Base-by-base conservation (phyloP, 2,797 vertebrate species). In the Odontamblyopus rebecca region DNA sequence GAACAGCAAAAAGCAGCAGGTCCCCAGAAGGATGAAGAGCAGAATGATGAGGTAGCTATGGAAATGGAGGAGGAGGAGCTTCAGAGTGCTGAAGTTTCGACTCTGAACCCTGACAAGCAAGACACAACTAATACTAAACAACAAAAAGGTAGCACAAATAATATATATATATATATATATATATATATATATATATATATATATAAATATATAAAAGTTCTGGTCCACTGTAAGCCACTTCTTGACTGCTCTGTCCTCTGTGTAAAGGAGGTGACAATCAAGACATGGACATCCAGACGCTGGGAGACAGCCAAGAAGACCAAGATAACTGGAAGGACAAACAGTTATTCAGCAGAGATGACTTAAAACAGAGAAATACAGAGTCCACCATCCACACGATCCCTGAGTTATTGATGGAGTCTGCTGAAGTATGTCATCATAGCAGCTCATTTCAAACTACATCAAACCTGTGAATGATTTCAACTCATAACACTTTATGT, bases 311-410 rank as follows among this genome's bases (percentile, higher is more conserved):
- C 2, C 27, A 90, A 26, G 82, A 91, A 6, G 88, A 93, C 0
- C 82, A 89, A 57, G 82, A 86, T 73, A 91, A 11, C 48, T 63
- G 38, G 51, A 89, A 87, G 79, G 83, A 84, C 51, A 48, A 65
- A 1, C 77, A 57, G 13, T 69, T 78, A 12, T 60, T 41, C 30
- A 56, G 74, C 71, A 93, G 95, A 65, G 86, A 86, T 6, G 89
- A 91, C 57, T 91, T 68, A 67, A 82, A 84, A 30, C 94, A 96
- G 71, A 94, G 95, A 86, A 94, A 83, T 74, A 93, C 41, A 9
- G 94, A 96, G 19, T 98, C 97, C 0, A 96, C 95, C 6, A 92
- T 98, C 72, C 97, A 98, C 81, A 98, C 96, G 0, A 90, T 94
- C n/a, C 94, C 92, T 38, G 93, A 96, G 48, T 92, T 97, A 72